Base-by-base conservation (phyloP, 1,140 invertebrate genomes). In the Drosophila pruinosa region DNA sequence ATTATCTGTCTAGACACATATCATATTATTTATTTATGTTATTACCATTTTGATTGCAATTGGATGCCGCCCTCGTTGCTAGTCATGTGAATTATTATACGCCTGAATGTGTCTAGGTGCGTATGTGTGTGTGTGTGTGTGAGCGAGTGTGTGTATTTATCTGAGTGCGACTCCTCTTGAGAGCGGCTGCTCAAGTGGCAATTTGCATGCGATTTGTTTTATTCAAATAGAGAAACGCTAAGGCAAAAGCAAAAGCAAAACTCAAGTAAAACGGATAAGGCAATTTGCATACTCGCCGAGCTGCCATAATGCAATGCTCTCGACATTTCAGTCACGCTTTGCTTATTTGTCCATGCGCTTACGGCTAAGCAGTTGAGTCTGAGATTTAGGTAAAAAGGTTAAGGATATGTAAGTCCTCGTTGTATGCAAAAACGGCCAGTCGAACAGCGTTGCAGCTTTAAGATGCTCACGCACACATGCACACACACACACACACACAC, bases 151-250 rank as follows among this genome's bases (percentile, higher is more conserved):
- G 48, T 57, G 22, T 63, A 15, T 57, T 61, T 39, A 61, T 21
- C 68, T 64, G 59, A 56, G 57, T 71, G 68, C 52, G 61, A 71
- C 64, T 73, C 63, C 69, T 72, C 36, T 39, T 34, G 21, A 22
- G 53, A 63, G 71, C 64, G 67, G 54, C 65, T 78, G 71, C 70
- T 86, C 63, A 56, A 86, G 81, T 86, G 82, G 77, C 81, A 86
- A 86, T 86, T 86, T 86, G 82, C 81, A 86, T 86, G 77, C 82
- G 82, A 86, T 86, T 86, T 88, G 82, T 78, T 88, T 79, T 73
- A 62, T 72, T 78, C 62, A 63, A 71, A 68, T 57, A 64, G 34
- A 14, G 22, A 15, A 26, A 48, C n/a, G n/a, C n/a, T n/a, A 24
- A 14, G 26, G 22, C 5, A 7, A 4, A 48, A 10, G 12, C 12